Base-by-base conservation (phyloP, 2,797 vertebrate genomes). In the Sylvia borin region DNA sequence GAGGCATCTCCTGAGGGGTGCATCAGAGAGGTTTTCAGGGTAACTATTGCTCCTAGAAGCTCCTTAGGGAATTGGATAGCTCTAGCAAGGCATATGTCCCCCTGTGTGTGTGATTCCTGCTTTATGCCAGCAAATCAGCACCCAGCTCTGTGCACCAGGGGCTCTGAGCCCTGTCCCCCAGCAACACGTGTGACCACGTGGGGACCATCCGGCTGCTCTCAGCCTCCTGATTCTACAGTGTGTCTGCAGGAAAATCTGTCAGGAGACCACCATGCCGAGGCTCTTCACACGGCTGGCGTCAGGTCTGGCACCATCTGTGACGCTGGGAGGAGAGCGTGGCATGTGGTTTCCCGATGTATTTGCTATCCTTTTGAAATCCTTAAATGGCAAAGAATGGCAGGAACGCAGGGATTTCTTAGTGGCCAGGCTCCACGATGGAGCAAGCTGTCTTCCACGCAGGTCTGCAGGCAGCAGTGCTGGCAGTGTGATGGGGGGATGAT, bases 331-430 rank as follows among this genome's bases (percentile, higher is more conserved):
- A 8, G 21, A 81, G 71, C 8, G 0, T 3, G 17, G 10, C 3
- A 0, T 10, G 2, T 64, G 64, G 10, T 16, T 90, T 64, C 53
- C 65, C 2, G 0, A 43, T 1, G 9, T 50, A 24, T 87, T 64
- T 79, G 60, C 74, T 53, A 34, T 62, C 48, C 1, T 0, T 74
- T 68, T 65, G 68, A 74, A 85, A 76, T 34, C 79, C 82, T 92
- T 88, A 78, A 54, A 89, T 40, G 80, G 94, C 71, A 94, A 84
- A 79, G 71, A 93, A 76, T 27, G 85, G 57, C 61, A 82, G 78
- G 75, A 89, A 93, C 0, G 5, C 10, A 16, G 79, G 75, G 27
- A 68, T 90, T 85, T 65, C 75, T 81, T 21, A 34, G 45, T 32
- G 75, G 88, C 54, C 16, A 2, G 61, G 70, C 66, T 88, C n/a